Base-by-base conservation (phyloP, 2,113 vertebrate species). In the Reinhardtius hippoglossoides region DNA sequence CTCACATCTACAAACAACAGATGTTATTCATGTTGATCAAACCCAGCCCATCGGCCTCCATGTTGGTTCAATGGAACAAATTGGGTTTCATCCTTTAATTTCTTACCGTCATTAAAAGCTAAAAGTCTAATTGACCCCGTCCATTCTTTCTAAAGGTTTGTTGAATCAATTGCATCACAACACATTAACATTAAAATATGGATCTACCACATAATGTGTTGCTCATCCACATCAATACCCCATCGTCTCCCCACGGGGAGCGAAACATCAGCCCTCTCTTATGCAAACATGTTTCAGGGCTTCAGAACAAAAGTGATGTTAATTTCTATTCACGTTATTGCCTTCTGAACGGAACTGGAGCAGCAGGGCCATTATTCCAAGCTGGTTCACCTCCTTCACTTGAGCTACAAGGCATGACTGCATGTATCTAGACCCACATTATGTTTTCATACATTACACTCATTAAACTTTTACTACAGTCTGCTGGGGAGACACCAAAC, bases 231-330 rank as follows among this genome's bases (percentile, higher is more conserved):
- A 76, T 81, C 71, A 76, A 78, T 60, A 37, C n/a, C 24, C 20
- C 8, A 1, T 64, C 31, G 62, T 26, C 61, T 63, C 52, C n/a
- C 61, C 62, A n/a, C 4, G 9, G 60, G 64, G 71, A 71, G 50
- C 27, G 58, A 81, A 67, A 61, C 71, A 31, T 79, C 69, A 83
- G 70, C 69, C 56, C 77, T 66, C 73, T 61, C 62, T 84, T 59
- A 85, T 70, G 75, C 67, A 64, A 81, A 83, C 46, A 66, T 24
- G 80, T 66, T 78, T 78, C 54, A 64, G 67, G 13, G 68, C 52
- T 31, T 81, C 68, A 46, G 54, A 78, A 86, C 78, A 76, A 80
- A 74, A 77, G 71, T 59, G 71, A 83, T 82, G 75, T 62, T 84
- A 84, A 88, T 84, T 82, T 40, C 67, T 48, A 72, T 83, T 84